A percentile compares a stretch with the other conserved stretches of the same genome.
phyloP scores from a whole-genome alignment of 2,113 vertebrate genomes.

The Morone saxatilis region DNA sequence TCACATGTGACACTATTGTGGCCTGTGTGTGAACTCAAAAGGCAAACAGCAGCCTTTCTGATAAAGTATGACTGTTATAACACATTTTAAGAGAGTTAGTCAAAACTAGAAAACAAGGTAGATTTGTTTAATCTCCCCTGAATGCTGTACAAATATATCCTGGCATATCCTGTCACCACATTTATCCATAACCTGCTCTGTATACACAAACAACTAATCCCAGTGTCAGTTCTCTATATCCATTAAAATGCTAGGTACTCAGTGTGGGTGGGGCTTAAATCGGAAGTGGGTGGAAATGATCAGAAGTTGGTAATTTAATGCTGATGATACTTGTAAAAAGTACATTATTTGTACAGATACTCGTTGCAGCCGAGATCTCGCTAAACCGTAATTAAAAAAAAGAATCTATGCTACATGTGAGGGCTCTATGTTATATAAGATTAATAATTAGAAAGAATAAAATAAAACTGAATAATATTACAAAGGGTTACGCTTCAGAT shows the following conservation, averaged over 20 bases:
- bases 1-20: slow-evolving; percentile 16
- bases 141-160: not conserved
- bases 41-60: slow-evolving; percentile 14
- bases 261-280: too few species aligned
- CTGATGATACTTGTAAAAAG: too few species aligned
- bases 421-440: not conserved
- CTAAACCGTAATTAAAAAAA: too few species aligned
- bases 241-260: not conserved
- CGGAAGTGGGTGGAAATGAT: too few species aligned
- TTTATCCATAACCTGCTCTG: not conserved
- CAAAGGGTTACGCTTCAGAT: not conserved
- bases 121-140: not conserved
- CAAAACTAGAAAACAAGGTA: not conserved
- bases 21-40: slow-evolving; percentile 29
- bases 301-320: too few species aligned
- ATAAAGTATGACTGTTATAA: not conserved
- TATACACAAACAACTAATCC: not conserved
- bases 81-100: not conserved
- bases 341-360: too few species aligned
- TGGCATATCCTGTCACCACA: not conserved
- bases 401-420: not conserved
- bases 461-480: not conserved
- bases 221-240: not conserved
- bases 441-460: not conserved
- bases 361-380: too few species aligned